Conservation (phyloP, 1,140 invertebrate species). For the Himalopsyche phryganea region DNA sequence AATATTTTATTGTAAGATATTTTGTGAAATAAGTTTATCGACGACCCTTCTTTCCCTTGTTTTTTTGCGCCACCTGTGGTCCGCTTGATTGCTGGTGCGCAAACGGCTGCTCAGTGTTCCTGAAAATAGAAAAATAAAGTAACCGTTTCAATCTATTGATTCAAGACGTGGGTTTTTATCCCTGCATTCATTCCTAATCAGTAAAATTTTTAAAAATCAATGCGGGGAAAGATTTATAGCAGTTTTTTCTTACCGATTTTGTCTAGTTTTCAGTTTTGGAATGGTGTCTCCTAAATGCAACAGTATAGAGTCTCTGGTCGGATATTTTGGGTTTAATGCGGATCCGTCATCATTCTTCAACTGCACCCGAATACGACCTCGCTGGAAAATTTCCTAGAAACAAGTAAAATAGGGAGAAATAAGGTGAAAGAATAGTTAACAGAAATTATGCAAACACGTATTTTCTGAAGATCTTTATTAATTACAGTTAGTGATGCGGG, state of each 20-base stretch:
- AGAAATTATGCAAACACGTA: background rate
- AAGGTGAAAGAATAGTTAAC: too few species aligned
- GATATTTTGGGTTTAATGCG: constrained; percentile 69
- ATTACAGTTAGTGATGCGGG: too few species aligned
- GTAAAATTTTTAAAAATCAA: too few species aligned
- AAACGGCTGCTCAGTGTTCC: constrained; percentile 45
- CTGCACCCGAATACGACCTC: constrained; percentile 88
- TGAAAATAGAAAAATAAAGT: constrained; percentile 22
- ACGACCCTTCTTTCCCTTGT: constrained; percentile 49
- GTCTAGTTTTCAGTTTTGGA: constrained; percentile 85
- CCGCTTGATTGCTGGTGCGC: constrained; percentile 45
- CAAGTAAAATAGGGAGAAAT: background rate
- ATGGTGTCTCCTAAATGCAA: constrained; percentile 79
- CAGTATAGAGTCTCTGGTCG: constrained; percentile 74
- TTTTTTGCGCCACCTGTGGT: constrained; percentile 39
- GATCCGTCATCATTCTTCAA: constrained; percentile 89
- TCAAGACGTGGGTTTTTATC: too few species aligned
- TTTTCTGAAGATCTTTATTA: background rate
- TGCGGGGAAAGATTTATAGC: too few species aligned
- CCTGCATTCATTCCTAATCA: too few species aligned
- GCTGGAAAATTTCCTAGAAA: constrained; percentile 66
- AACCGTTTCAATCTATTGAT: too few species aligned
- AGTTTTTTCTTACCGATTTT: constrained; percentile 48
- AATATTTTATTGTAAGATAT: background rate
- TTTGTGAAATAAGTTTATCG: constrained; percentile 34